Conservation (phyloP, 1,140 invertebrate genomes). For the Helicoverpa armigera region DNA sequence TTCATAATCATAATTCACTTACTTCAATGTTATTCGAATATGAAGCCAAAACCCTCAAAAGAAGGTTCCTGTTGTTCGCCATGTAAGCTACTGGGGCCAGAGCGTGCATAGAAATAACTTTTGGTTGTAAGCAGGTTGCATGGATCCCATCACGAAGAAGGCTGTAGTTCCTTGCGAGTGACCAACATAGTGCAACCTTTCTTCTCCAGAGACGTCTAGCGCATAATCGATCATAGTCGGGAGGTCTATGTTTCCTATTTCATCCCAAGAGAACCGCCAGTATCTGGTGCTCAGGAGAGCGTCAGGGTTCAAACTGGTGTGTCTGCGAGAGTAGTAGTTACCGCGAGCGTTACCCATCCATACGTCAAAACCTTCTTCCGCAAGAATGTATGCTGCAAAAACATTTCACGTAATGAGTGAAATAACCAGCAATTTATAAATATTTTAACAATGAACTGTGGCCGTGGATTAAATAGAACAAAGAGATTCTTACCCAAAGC, state of each 20-base stretch:
- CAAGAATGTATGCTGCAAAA: constrained; percentile 88
- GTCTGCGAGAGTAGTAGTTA: constrained; percentile 89
- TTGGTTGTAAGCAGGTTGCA: constrained; percentile 88
- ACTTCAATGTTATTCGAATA: constrained; percentile 74
- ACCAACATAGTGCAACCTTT: constrained; percentile 90
- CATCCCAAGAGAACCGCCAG: constrained; percentile 94
- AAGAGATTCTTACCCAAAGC: constrained; percentile 51
- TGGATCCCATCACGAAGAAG: constrained; percentile 88
- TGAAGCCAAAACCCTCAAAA: constrained; percentile 76
- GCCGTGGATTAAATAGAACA: no score
- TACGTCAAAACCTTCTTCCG: constrained; percentile 92
- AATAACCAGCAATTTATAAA: no score
- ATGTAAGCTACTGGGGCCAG: constrained; percentile 90
- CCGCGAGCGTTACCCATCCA: constrained; percentile 91
- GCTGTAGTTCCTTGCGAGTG: constrained; percentile 91
- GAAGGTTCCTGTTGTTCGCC: constrained; percentile 86
- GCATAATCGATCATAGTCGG: constrained; percentile 92
- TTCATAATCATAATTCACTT: constrained; percentile 49
- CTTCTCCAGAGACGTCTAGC: constrained; percentile 87
- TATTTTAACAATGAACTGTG: no score
- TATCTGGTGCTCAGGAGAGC: constrained; percentile 86
- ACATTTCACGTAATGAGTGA: constrained; percentile 51
- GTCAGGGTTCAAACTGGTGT: constrained; percentile 87
- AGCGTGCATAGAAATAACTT: constrained; percentile 89
- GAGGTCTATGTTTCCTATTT: constrained; percentile 92